These are phyloP conservation scores for Ciconia stormi DNA, from an alignment of 2,113 vertebrate genomes.

Conservation along the genomic window DNA sequence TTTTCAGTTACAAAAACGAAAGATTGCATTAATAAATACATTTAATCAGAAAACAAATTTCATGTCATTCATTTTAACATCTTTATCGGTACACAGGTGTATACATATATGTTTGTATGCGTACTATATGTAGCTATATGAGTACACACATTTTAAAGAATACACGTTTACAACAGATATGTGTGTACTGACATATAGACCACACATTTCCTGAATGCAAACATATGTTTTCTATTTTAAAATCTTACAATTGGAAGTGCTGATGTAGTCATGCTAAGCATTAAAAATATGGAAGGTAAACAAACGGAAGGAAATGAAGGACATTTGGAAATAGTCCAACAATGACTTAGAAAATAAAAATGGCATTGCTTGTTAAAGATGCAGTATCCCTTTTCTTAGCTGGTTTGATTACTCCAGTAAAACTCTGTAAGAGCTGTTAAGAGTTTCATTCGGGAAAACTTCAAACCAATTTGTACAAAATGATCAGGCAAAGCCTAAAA, in stretches of 20 bases:
- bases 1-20: constrained; percentile 59
- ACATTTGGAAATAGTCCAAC: constrained; percentile 71
- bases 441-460: constrained; percentile 49
- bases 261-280: constrained; percentile 71
- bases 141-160: constrained; percentile 18
- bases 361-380: constrained; percentile 75
- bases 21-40: constrained; percentile 37
- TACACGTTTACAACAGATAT: constrained; percentile 31
- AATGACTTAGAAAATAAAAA: constrained; percentile 64
- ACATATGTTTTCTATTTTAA: constrained; percentile 59
- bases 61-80: neutral
- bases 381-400: constrained; percentile 82
- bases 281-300: constrained; percentile 73
- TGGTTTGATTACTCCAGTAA: constrained; percentile 63
- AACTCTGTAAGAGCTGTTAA: constrained; percentile 52
- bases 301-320: constrained; percentile 74
- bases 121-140: constrained; percentile 30
- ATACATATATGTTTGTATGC: constrained; percentile 49
- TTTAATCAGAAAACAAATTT: constrained; percentile 44
- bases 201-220: constrained; percentile 68
- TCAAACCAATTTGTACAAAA: constrained; percentile 66
- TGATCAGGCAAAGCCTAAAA: constrained; percentile 56
- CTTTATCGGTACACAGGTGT: constrained; percentile 60
- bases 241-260: constrained; percentile 53
- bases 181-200: constrained; percentile 46